Base-by-base conservation (phyloP, 2,888 invertebrate genomes). In the Hedya salicella region DNA sequence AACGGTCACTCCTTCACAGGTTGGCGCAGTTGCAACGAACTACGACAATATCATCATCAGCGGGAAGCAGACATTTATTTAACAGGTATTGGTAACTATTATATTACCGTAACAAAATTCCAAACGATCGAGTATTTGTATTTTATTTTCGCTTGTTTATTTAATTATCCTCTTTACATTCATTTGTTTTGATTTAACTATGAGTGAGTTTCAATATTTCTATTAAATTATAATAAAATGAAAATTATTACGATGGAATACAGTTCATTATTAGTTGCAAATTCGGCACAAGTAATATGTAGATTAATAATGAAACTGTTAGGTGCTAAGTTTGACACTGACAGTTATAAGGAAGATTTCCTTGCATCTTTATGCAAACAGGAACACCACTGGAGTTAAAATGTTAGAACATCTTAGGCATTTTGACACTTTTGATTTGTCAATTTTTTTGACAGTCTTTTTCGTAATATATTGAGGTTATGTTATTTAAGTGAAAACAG, bases 401-500 rank as follows among this genome's bases (percentile, higher is more conserved):
- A 11, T 5, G 2, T 9, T 9, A 36, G 9, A 9, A 36, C 36
- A 9, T 9, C 36, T 36, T 36, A 11, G 2, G 36, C 11, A 36
- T 36, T 36, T 36, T 36, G 36, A 36, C 36, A 6, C 25, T 25
- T 4, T 3, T 25, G 25, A 25, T 6, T 6, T 25, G 25, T 4
- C 25, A 25, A 25, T 6, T 25, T 25, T 3, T 36, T 36, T 36
- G 36, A 56, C 30, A 56, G 16, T 21, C 1, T 6, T 16, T 9
- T 21, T 21, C 39, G 19, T 21, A 30, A 30, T 17, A 44, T 16
- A 44, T 30, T 56, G 30, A 56, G 56, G 56, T 56, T 56, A 56
- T 56, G 56, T 44, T 56, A 44, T 56, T 56, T 42, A 42, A 25
- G 56, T 56, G 8, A 30, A 25, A 14, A 39, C 1, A 54, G 42